phyloP scores from a whole-genome alignment of 2,797 vertebrate species.

The Champsocephalus esox region DNA sequence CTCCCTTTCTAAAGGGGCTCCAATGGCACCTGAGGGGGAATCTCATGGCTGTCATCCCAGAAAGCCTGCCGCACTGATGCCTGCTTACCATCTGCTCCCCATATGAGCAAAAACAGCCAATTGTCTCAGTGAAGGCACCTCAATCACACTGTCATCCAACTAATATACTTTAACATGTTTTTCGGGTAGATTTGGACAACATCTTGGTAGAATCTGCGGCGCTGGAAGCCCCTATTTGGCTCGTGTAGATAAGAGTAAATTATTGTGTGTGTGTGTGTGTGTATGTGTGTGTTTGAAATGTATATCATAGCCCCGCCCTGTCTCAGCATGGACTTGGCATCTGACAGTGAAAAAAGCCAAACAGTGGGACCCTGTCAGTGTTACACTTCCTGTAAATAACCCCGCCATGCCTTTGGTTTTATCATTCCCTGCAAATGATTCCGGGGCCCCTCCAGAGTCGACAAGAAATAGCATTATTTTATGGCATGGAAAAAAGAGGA shows the following conservation, averaged over 20 bases:
- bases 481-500: constrained; percentile 85
- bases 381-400: constrained; percentile 84
- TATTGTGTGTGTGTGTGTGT: constrained; percentile 43
- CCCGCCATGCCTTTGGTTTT: constrained; percentile 83
- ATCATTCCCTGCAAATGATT: constrained; percentile 88
- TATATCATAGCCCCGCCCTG: constrained; percentile 60
- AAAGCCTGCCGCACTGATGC: constrained; percentile 86
- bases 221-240: constrained; percentile 47
- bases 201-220: constrained; percentile 37
- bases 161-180: constrained; percentile 66
- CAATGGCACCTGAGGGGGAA: constrained; percentile 88
- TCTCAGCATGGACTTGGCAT: constrained; percentile 70
- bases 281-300: constrained; percentile 57
- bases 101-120: constrained; percentile 85
- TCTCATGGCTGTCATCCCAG: constrained; percentile 88
- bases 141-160: constrained; percentile 72
- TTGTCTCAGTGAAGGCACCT: constrained; percentile 80
- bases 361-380: constrained; percentile 75
- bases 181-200: constrained; percentile 52
- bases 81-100: constrained; percentile 88
- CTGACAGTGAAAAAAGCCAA: constrained; percentile 66
- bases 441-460: constrained; percentile 91
- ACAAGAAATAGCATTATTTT: constrained; percentile 89
- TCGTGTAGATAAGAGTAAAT: constrained; percentile 50
- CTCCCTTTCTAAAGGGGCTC: constrained; percentile 82